Evolutionary conservation across 2,113 vertebrate species (phyloP).

Genomic region (Catharus bicknelli): DNA sequence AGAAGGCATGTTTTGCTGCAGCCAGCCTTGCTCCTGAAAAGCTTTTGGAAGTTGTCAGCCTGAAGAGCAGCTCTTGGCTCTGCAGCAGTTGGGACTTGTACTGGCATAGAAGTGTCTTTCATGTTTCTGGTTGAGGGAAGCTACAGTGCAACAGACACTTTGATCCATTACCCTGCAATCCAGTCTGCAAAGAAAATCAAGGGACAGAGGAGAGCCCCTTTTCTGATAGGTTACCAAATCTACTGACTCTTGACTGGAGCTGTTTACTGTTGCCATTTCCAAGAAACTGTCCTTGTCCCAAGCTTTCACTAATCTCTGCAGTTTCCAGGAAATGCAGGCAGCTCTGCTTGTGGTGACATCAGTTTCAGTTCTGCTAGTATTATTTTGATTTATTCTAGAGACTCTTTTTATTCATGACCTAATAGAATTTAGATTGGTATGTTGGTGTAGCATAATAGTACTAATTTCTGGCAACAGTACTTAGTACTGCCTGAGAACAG

Average conservation of each 20-base stretch:
- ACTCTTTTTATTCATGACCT: background rate
- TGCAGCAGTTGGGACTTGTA: background rate
- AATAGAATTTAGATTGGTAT: background rate
- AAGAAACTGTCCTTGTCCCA: background rate
- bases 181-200: slow-evolving; percentile 7
- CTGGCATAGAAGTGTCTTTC: background rate
- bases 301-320: background rate
- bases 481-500: background rate
- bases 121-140: slow-evolving; percentile 40
- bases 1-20: background rate
- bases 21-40: background rate
- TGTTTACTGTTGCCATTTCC: background rate
- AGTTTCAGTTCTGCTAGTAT: background rate
- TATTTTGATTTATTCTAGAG: background rate
- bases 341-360: background rate
- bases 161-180: slow-evolving; percentile 9
- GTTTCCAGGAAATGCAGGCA: background rate
- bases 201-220: background rate
- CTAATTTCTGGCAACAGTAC: background rate
- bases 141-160: slow-evolving; percentile 2
- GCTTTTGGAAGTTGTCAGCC: background rate
- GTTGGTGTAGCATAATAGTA: background rate
- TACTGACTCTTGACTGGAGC: background rate
- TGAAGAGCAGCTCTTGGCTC: slow-evolving; percentile 12
- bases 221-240: background rate